Evolutionary conservation across 2,888 invertebrate species (phyloP), one percentile per base, ranked within the genome.

Genomic region (Ellobium chinense): DNA sequence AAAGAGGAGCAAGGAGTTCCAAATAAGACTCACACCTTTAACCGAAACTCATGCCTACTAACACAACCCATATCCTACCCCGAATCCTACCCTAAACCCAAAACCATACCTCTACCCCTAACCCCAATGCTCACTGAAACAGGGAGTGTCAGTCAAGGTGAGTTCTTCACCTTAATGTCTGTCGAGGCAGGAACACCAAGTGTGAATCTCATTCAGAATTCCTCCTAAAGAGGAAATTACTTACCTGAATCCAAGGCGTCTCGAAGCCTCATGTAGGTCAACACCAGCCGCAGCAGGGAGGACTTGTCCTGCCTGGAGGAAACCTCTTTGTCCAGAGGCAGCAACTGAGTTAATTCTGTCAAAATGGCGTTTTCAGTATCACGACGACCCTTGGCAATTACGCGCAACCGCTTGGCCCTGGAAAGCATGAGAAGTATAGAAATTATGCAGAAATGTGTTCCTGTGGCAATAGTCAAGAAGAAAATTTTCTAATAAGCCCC

Each of bases 281-380:
- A 18, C 12, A 46, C 58, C 18, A 72, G 58, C 31, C 72, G 7
- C 7, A 72, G 58, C 56, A 72, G 29, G 24, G 56, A 56, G 12
- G 72, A 56, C 27, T 66, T 46, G 56, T 76, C 56, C 56, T 76
- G 65, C 39, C 66, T 76, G 34, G 12, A n/a, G 4, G 63, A n/a
- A 39, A 63, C 63, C n/a, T 63, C 29, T 54, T n/a, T 36, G 1
- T 63, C 46, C 24, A 74, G 62, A 21, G 63, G 62, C 18, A 74
- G 62, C 21, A 62, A 27, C 14, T 60, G 36, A 2, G 31, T 74
- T 29, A 63, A 39, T 24, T 74, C 74, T 5, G 39, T 62, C n/a
- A 72, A 31, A 18, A 72, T 31, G 14, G 21, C 1, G 34, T 72
- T 72, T 46, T 72, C 72, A n/a, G 72, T 72, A 12, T 54, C 72